Conservation (phyloP, 1,140 invertebrate genomes). For the Lepidotrigona ventralis region DNA sequence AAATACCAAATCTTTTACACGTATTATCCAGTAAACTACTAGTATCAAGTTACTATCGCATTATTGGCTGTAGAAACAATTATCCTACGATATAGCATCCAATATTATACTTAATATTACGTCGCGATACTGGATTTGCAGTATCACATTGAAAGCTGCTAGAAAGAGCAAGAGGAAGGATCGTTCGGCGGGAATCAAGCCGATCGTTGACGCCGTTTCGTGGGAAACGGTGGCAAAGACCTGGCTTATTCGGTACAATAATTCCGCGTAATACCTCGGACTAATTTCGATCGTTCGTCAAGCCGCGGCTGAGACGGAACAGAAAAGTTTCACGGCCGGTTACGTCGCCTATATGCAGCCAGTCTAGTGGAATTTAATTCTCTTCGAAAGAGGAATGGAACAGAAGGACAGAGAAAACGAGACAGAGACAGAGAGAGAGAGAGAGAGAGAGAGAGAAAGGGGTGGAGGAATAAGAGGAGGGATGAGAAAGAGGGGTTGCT, state of each 20-base stretch:
- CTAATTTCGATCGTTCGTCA: slow-evolving; percentile 24
- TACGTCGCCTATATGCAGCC: slow-evolving; percentile 27
- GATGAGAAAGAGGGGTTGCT: neutral
- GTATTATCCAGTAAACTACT: no score
- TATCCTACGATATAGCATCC: no score
- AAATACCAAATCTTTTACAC: no score
- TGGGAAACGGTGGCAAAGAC: slow-evolving; percentile 10
- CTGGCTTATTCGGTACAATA: slow-evolving; percentile 7
- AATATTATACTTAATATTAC: no score
- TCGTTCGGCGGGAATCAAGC: neutral
- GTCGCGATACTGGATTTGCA: no score
- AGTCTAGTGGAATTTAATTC: slow-evolving; percentile 30
- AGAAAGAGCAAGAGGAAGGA: neutral
- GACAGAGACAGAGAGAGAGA: neutral
- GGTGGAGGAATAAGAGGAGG: neutral
- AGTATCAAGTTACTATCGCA: no score
- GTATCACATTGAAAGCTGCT: no score
- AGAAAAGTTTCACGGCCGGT: slow-evolving; percentile 36
- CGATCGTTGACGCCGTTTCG: neutral
- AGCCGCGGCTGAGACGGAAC: slow-evolving; percentile 16
- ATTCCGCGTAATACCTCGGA: slow-evolving; percentile 18
- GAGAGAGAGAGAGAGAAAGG: neutral
- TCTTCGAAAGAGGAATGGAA: slow-evolving; percentile 25
- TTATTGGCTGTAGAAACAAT: no score
- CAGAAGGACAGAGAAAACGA: neutral